Evolutionary conservation across 2,113 vertebrate species (phyloP), one percentile per base, ranked within the genome.

Genomic region (Lophochroa leadbeateri): DNA sequence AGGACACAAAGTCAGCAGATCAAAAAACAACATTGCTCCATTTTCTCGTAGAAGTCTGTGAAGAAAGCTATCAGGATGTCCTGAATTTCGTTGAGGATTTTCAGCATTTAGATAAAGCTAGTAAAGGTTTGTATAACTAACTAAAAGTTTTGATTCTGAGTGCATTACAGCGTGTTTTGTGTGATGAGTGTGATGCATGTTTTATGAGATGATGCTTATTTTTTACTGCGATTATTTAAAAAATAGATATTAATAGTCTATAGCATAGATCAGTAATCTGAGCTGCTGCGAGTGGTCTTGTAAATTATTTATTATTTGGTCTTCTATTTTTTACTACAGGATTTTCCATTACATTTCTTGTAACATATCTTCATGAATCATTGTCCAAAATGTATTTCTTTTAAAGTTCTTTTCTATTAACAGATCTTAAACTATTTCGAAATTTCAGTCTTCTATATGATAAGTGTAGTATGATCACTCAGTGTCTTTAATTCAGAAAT

Each of bases 1-100:
- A 99, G 83, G 99, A 99, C 96, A 99, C 99, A 0, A 99, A 99
- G 93, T 99, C 99, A 0, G 98, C 98, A 46, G 99, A 99, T 98
- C 99, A 99, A 95, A 99, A 98, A 97, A 99, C 98, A 72, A 99
- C 99, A 3, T 97, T 99, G 46, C 98, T 99, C 37, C 99, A 99
- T 97, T 99, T 99, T 96, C 97, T 99, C 35, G 99, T 98, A 33
- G 98, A 99, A 97, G 92, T 99, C 13, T 99, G 99, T 97, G 99
- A 99, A 97, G 98, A 99, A 87, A 99, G 98, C 39, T 98, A 98
- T 92, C 98, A 98, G 23, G 98, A 99, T 72, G 97, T 99, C 76
- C 97, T 99, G 77, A 98, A 94, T 88, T 99, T 99, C 96, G 90
- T 98, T 65, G 98, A 99, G 4, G 99, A 99, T 90, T 97, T 99